Percentiles rank a stretch among this genome's conserved stretches.
These are phyloP conservation scores for Sprattus sprattus DNA, from an alignment of 2,113 vertebrate species.

Conservation along the genomic window DNA sequence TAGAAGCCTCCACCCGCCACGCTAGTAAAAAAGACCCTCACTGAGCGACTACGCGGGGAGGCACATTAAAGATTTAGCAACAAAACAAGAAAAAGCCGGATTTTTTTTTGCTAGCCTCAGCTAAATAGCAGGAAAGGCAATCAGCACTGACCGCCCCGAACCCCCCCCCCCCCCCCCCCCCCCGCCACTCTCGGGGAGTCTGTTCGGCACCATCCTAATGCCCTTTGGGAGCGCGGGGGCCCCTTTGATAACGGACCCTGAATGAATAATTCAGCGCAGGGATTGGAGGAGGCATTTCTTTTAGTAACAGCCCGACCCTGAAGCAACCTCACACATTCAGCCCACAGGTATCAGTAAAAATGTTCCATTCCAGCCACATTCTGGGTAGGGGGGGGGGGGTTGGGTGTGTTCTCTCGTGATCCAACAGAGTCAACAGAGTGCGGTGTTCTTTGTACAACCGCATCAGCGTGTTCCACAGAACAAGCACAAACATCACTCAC, in stretches of 20 bases:
- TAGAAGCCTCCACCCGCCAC: background rate
- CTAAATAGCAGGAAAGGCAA: slow-evolving; percentile 57
- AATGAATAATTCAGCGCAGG: slow-evolving; percentile 50
- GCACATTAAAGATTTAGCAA: background rate
- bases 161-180: slow-evolving; percentile 30
- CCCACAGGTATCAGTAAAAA: background rate
- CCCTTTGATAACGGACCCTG: slow-evolving; percentile 48
- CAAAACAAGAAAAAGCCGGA: background rate
- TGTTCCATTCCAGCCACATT: background rate
- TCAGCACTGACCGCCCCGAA: slow-evolving; percentile 60
- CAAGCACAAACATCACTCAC: background rate
- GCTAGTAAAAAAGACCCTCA: background rate
- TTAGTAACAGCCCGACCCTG: background rate
- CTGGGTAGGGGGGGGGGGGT: background rate
- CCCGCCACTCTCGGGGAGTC: slow-evolving; percentile 48
- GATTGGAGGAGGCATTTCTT: slow-evolving; percentile 13
- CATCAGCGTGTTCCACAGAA: background rate
- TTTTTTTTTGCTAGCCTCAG: slow-evolving; percentile 38
- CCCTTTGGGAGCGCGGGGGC: slow-evolving; percentile 51
- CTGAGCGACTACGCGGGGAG: slow-evolving; percentile 28
- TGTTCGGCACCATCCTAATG: slow-evolving; percentile 40
- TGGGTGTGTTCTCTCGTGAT: background rate
- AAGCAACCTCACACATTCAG: background rate
- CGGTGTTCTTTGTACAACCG: background rate
- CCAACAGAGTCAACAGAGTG: background rate